phyloP scores from a whole-genome alignment of 2,888 invertebrate genomes.

The Mythimna pallens region DNA sequence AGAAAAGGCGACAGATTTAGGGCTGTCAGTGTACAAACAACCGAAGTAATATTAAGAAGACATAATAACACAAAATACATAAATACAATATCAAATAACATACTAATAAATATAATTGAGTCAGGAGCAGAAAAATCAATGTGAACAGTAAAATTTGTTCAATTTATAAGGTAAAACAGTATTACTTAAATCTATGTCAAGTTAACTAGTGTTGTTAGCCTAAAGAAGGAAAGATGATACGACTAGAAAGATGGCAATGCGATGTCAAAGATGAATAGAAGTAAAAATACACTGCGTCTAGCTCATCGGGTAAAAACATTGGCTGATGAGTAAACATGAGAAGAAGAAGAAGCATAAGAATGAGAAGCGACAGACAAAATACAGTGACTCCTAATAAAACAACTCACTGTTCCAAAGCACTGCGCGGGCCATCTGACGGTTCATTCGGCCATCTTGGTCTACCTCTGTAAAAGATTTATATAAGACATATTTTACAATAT shows the following conservation, averaged over 20 bases:
- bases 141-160: no score
- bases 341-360: slow-evolving; percentile 39
- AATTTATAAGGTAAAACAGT: no score
- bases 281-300: not conserved
- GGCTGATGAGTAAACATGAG: not conserved
- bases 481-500: slow-evolving; percentile 27
- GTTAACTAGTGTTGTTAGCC: no score
- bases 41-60: no score
- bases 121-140: no score
- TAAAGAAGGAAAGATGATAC: no score
- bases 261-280: not conserved
- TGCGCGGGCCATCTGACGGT: slow-evolving; percentile 94
- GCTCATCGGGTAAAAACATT: not conserved
- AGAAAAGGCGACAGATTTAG: no score
- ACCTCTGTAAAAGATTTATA: slow-evolving; percentile 90
- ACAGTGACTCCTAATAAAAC: slow-evolving; percentile 75
- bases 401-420: slow-evolving; percentile 97
- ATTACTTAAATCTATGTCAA: no score
- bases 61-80: no score
- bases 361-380: slow-evolving; percentile 66
- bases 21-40: no score
- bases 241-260: not conserved
- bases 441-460: slow-evolving; percentile 94
- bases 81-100: no score
- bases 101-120: no score